Base-by-base conservation (phyloP, 2,888 invertebrate species). In the Archaeoteleia sp. region DNA sequence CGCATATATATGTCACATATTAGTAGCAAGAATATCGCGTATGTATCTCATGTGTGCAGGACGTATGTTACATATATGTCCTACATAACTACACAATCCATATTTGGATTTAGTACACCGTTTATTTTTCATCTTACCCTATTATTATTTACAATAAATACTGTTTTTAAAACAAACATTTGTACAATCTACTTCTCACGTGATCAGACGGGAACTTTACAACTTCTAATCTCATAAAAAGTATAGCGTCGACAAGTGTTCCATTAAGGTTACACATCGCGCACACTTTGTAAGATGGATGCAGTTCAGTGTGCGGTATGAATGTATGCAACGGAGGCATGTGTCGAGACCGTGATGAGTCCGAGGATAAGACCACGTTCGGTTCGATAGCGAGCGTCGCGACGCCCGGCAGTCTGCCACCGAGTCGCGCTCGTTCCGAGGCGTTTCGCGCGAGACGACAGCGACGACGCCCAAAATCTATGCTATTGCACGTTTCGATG, bases 381-480 rank as follows among this genome's bases (percentile, higher is more conserved):
- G 76, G 78, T 77, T 79, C 79, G 78, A 82, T 81, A 81, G 73
- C 75, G 73, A 72, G 73, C 80, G 78, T 78, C 79, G 77, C 77
- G 82, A 82, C 82, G 82, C 82, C 82, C 80, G 81, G 82, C 82
- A 80, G 82, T 82, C 82, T 82, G 80, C 80, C 80, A 81, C 79
- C 78, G 74, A 72, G 71, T 70, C 73, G 74, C 71, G 66, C 45
- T 34, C 51, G 13, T 40, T 66, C 62, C 57, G 62, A 49, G 65
- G 43, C 66, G 46, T 43, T 43, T 43, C 43, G 15, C 14, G 15
- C 46, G 46, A 46, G 32, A 32, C 32, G 12, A 7, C 13, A 12
- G 3, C 27, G 43, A 54, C 34, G 55, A 43, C 71, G 60, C 53
- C 43, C 46, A 29, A 58, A 43, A 49, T 53, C 51, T 40, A 42